Percentiles rank a stretch among this genome's conserved stretches.
phyloP scores from a whole-genome alignment of 2,113 vertebrate genomes.

The Chrysochloris asiatica region DNA sequence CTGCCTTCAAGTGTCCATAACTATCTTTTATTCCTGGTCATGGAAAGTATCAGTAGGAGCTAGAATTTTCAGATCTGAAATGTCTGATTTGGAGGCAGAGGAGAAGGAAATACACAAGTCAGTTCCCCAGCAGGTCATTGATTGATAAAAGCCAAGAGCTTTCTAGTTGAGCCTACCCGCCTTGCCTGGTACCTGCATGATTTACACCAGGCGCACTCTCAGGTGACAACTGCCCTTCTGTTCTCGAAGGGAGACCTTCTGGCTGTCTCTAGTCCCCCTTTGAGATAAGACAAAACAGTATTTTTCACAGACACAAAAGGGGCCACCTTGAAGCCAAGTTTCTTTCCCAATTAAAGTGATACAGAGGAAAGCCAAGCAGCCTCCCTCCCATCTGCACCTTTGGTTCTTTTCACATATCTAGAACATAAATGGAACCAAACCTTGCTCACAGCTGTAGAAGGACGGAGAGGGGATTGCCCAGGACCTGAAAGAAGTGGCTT shows the following conservation, averaged over 20 bases:
- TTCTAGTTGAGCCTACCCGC: not conserved
- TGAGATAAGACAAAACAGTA: slow-evolving; percentile 42
- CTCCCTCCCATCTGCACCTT: slow-evolving; percentile 22
- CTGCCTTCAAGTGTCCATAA: not conserved
- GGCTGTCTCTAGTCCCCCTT: slow-evolving; percentile 27
- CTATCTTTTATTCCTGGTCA: not conserved
- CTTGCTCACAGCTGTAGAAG: not conserved
- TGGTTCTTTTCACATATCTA: not conserved
- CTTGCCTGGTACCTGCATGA: not conserved
- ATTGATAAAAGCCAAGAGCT: not conserved
- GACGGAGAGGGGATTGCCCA: not conserved
- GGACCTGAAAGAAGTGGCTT: not conserved
- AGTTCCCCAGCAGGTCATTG: not conserved
- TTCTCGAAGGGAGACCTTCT: slow-evolving; percentile 21
- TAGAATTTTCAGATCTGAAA: not conserved
- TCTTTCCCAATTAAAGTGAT: slow-evolving; percentile 50
- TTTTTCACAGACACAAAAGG: slow-evolving; percentile 40
- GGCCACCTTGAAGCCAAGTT: slow-evolving; percentile 23
- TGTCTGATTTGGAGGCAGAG: not conserved
- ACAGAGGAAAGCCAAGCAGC: not conserved
- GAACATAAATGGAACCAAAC: slow-evolving; percentile 10
- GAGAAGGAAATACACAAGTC: slow-evolving; percentile 4
- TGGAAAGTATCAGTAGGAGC: not conserved
- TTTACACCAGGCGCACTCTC: not conserved
- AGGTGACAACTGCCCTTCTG: slow-evolving; percentile 5